Base-by-base conservation (phyloP, 1,140 invertebrate species). In the Sogatella furcifera region DNA sequence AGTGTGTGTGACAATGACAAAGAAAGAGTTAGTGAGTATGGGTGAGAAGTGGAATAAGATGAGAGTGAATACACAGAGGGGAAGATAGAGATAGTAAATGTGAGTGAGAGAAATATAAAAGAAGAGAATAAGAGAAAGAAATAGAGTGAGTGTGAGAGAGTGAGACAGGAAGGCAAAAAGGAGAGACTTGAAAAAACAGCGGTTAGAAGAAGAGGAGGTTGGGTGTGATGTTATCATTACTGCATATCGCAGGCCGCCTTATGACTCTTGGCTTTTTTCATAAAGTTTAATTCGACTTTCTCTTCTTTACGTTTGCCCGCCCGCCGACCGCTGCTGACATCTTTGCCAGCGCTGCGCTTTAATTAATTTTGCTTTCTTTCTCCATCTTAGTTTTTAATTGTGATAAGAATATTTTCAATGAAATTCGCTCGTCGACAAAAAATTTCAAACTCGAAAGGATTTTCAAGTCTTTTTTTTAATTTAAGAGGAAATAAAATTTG, bases 241-340 rank as follows among this genome's bases (percentile, higher is more conserved):
- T 49, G 15, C 46, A 49, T 49, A 49, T 49, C 46, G 21, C 15
- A 17, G 14, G 2, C 8, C 46, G 46, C 46, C 46, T 49, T 49
- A 49, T 49, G 46, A 22, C 15, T 49, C 21, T 49, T 15, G 5
- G 46, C 15, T 49, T 49, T 49, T 49, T 49, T 19, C 21, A 49
- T 49, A 49, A 49, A 49, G 46, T 49, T 49, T 49, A 49, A 49
- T 49, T 49, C 46, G 46, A 49, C 46, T 49, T 49, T 22, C 46
- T 49, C 46, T 22, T 49, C 46, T n/a, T n/a, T n/a, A 17, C 15
- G 3, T 11, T 49, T 49, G 46, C n/a, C n/a, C n/a, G n/a, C n/a
- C n/a, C n/a, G n/a, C n/a, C n/a, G n/a, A n/a, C n/a, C n/a, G n/a
- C 46, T 14, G 15, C 46, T 49, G 46, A 49, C 46, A 49, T 49